Percentiles rank a stretch among this genome's conserved stretches.
Conservation (phyloP, 2,113 vertebrate species). For the Amia ocellicauda region DNA sequence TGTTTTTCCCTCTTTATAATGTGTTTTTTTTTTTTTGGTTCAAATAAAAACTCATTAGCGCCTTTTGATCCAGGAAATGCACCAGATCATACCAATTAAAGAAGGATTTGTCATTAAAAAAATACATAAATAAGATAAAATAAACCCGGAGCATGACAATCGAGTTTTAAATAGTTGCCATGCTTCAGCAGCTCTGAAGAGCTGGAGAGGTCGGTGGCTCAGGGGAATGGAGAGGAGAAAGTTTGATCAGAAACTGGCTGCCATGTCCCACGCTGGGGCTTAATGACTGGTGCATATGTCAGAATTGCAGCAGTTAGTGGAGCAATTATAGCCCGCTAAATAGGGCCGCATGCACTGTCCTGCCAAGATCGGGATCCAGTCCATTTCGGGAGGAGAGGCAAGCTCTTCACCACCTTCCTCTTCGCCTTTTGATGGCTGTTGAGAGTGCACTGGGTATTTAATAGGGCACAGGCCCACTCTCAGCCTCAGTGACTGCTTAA, state of each 20-base stretch:
- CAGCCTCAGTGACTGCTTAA: conserved; percentile 35
- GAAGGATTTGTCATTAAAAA: conserved; percentile 39
- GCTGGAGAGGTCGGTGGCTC: conserved; percentile 21
- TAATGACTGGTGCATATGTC: conserved; percentile 58
- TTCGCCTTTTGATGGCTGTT: neutral
- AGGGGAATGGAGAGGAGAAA: conserved; percentile 25
- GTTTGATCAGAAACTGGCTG: conserved; percentile 43
- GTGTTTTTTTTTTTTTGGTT: conserved; percentile 6
- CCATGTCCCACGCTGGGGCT: conserved; percentile 48
- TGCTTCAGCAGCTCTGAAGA: neutral
- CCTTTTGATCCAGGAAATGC: conserved; percentile 30
- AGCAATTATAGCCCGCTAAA: conserved; percentile 50
- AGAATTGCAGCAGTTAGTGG: conserved; percentile 42
- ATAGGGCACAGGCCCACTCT: conserved; percentile 44
- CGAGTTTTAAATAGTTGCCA: conserved; percentile 25
- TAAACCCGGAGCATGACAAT: conserved; percentile 14
- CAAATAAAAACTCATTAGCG: conserved; percentile 43
- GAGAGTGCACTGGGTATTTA: too few relatives aligned
- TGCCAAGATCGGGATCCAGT: conserved; percentile 39
- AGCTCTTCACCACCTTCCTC: neutral
- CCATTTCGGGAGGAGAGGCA: conserved; percentile 25
- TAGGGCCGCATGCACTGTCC: conserved; percentile 30
- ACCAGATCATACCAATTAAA: conserved; percentile 35
- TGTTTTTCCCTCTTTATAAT: conserved; percentile 11
- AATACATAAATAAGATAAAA: conserved; percentile 27